Evolutionary conservation across 2,113 vertebrate species (phyloP), one percentile per base, ranked within the genome.

Genomic region (Hassar affinis): DNA sequence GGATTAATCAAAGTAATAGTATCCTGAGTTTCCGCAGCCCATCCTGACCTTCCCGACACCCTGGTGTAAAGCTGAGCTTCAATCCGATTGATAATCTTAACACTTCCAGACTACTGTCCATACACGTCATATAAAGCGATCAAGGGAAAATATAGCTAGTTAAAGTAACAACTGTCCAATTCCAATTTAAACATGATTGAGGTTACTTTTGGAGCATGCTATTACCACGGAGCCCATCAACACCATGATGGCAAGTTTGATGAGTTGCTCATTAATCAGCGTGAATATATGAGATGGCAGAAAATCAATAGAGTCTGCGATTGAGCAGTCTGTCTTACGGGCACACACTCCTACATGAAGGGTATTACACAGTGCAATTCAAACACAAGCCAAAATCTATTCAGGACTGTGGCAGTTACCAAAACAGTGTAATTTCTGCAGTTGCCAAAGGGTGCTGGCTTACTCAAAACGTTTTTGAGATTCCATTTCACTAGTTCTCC

Each of bases 1-100:
- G 79, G 74, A 85, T 78, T 85, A 78, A 83, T 83, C 83, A 69
- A 77, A 75, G 38, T 61, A 80, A 82, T 49, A 61, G 59, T 83
- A 56, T 71, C 54, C 49, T 14, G 15, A 59, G 75, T 38, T 62
- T 68, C 10, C 27, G n/a, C 77, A 59, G 74, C 62, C 57, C 52
- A 66, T n/a, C 20, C 81, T 64, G 64, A 81, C 51, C 47, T 78
- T 81, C 69, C 6, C 62, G 56, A 38, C 49, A 33, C n/a, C 54
- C 54, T 83, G 74, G 61, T 54, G 35, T 49, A 33, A 82, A 79
- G 27, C 49, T 82, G 27, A 66, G 45, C 74, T 61, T 33, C 27
- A 25, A 25, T 22, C 57, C 35, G 56, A 49, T 38, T 18, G 52
- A 75, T 66, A 38, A 54, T 22, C 2, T 11, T 56, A 56, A 56